Evolutionary conservation across 2,888 invertebrate species (phyloP).

Genomic region (Pomacea canaliculata): DNA sequence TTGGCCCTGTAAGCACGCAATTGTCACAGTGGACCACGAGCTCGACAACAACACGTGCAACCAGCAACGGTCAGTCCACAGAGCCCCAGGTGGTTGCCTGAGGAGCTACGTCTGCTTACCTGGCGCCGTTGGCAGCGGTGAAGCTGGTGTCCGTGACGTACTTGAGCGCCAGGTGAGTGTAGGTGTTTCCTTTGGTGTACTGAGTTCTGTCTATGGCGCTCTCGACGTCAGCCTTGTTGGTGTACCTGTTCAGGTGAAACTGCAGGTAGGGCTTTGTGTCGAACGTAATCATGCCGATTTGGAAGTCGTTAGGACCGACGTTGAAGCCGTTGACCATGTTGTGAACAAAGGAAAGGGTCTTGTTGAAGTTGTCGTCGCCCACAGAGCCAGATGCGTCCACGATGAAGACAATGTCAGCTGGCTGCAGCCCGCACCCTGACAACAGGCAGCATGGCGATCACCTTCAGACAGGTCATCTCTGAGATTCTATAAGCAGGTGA

Average conservation of each 20-base stretch:
- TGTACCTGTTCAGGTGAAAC: conserved; percentile 35
- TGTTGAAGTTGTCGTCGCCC: conserved; percentile 27
- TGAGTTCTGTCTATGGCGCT: conserved; percentile 44
- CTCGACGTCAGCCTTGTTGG: conserved; percentile 26
- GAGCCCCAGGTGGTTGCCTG: too few species aligned
- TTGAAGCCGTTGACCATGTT: conserved; percentile 31
- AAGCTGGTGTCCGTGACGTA: conserved; percentile 49
- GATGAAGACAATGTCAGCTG: conserved; percentile 39
- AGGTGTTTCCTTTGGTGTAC: conserved; percentile 55
- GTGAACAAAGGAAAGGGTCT: conserved; percentile 30
- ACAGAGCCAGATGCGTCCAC: conserved; percentile 39
- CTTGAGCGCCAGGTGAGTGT: conserved; percentile 56
- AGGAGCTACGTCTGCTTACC: conserved; percentile 9
- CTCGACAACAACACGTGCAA: too few species aligned
- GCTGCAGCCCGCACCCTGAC: conserved; percentile 43
- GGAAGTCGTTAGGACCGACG: conserved; percentile 31
- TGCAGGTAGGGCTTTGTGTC: conserved; percentile 28
- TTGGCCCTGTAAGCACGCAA: conserved; percentile 4
- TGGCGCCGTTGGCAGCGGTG: conserved; percentile 48
- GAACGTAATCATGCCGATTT: conserved; percentile 36
- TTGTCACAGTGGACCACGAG: too few species aligned
- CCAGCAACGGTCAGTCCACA: too few species aligned
- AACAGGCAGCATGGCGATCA: not conserved
- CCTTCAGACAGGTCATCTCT: not conserved
- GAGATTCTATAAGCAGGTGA: not conserved